Percentiles rank a stretch among this genome's conserved stretches.
Conservation (phyloP, 2,888 invertebrate genomes). For the Brassicogethes aeneus region DNA sequence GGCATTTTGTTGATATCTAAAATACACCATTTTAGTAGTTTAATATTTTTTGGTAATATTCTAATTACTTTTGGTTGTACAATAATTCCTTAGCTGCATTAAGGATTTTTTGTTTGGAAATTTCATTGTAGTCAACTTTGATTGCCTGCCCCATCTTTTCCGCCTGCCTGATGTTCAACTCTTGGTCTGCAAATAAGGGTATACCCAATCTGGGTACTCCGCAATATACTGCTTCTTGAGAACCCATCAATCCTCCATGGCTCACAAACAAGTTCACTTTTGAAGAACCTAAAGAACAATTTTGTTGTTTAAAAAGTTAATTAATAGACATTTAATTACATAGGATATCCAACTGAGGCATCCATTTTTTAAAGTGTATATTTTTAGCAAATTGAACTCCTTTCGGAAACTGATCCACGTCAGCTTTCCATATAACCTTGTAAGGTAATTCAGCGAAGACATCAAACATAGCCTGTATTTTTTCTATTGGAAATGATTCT, state of each 20-base stretch:
- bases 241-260: constrained; percentile 45
- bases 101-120: constrained; percentile 24
- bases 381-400: constrained; percentile 40
- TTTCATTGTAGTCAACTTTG: constrained; percentile 27
- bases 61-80: constrained; percentile 41
- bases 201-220: constrained; percentile 39
- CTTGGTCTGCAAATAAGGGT: constrained; percentile 37
- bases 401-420: constrained; percentile 42
- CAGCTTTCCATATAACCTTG: constrained; percentile 48
- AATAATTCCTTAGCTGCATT: constrained; percentile 30
- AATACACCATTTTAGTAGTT: constrained; percentile 24
- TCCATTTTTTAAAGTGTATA: constrained; percentile 46
- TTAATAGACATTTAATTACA: constrained; percentile 35
- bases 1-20: constrained; percentile 47
- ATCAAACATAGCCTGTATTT: constrained; percentile 42
- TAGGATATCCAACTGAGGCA: constrained; percentile 48
- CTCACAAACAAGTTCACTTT: constrained; percentile 43
- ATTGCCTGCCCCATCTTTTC: constrained; percentile 44
- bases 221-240: constrained; percentile 41
- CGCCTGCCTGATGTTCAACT: constrained; percentile 46
- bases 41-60: no score
- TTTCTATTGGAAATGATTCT: constrained; percentile 45
- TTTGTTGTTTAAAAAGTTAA: neutral
- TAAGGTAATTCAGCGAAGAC: constrained; percentile 46
- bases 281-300: constrained; percentile 42